Evolutionary conservation across 2,797 vertebrate genomes (phyloP).

Genomic region (Streptopelia turtur): DNA sequence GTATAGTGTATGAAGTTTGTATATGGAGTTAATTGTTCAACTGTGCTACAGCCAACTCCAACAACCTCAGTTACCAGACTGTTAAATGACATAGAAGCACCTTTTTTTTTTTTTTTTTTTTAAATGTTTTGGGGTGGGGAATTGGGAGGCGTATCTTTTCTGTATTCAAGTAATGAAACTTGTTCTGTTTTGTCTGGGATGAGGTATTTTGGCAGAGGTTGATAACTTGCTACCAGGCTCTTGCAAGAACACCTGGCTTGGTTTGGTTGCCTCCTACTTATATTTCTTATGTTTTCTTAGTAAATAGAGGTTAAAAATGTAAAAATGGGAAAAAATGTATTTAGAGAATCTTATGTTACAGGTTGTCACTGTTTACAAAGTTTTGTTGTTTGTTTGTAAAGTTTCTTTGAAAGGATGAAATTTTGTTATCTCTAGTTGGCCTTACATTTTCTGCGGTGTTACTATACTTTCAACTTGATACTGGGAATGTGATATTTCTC

Average conservation of each 20-base stretch:
- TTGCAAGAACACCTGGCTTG: background rate
- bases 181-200: background rate
- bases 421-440: background rate
- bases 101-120: background rate
- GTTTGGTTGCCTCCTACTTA: background rate
- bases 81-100: background rate
- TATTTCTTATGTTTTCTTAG: background rate
- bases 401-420: background rate
- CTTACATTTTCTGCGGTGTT: background rate
- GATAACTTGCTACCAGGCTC: background rate
- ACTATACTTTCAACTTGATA: background rate
- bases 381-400: background rate
- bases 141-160: background rate
- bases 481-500: background rate
- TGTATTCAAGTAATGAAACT: background rate
- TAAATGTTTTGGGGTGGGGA: accelerated
- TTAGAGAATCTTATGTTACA: background rate
- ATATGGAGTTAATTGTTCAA: background rate
- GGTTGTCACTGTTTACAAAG: background rate
- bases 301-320: background rate
- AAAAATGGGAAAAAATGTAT: background rate
- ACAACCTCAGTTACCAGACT: background rate
- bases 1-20: background rate
- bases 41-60: background rate
- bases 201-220: background rate